phyloP scores from a whole-genome alignment of 1,140 invertebrate genomes.

The Rhopalosiphum maidis region DNA sequence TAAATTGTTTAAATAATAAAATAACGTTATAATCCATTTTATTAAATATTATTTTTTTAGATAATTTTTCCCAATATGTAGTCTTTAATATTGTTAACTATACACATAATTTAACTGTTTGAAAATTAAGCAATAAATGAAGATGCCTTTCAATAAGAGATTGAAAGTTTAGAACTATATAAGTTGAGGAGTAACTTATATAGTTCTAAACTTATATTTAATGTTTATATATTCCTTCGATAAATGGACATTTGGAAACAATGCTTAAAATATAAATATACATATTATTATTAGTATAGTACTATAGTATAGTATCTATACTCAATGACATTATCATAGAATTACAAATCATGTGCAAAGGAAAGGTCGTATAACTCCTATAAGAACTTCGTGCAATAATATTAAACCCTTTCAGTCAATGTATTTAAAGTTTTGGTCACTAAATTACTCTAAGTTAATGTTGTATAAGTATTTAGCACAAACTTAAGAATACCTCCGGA shows the following conservation, averaged over 20 bases:
- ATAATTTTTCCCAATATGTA: neutral
- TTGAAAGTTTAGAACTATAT: too few species aligned
- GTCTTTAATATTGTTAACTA: neutral
- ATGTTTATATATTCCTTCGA: neutral
- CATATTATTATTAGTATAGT: too few species aligned
- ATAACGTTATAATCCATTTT: too few species aligned
- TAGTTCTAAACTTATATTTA: neutral
- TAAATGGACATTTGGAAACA: neutral
- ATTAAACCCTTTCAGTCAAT: neutral
- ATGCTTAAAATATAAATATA: conserved; percentile 21
- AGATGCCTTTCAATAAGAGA: neutral
- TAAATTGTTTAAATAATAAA: neutral
- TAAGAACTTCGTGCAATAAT: neutral
- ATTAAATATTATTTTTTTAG: too few species aligned
- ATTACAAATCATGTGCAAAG: neutral
- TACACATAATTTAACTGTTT: neutral
- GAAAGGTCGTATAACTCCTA: neutral
- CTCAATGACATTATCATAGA: too few species aligned
- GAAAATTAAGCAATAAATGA: neutral
- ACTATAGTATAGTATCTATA: too few species aligned
- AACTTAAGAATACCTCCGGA: neutral
- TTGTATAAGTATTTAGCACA: neutral
- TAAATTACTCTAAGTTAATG: neutral
- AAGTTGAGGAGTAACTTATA: neutral
- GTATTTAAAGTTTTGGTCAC: neutral